A percentile compares a stretch with the other conserved stretches of the same genome.
Conservation (phyloP, 2,797 vertebrate species). For the Phoeniculus purpureus region DNA sequence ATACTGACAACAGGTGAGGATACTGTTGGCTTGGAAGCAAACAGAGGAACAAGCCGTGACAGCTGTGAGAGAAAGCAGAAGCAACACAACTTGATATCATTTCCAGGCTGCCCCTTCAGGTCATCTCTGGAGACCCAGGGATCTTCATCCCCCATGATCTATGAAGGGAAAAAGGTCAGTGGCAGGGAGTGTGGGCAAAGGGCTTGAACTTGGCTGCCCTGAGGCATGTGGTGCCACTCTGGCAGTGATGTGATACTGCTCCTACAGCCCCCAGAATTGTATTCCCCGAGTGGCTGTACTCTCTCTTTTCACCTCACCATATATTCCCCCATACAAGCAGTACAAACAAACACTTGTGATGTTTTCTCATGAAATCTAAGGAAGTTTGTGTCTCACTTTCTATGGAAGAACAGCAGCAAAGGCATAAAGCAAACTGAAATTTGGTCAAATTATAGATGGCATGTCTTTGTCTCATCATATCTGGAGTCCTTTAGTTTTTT, state of each 20-base stretch:
- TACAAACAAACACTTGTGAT: background rate
- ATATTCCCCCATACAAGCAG: background rate
- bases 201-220: background rate
- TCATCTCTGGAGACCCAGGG: background rate
- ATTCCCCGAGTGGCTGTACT: fast-evolving
- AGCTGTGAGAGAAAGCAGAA: slow-evolving; percentile 49
- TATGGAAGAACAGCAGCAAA: background rate
- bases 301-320: background rate
- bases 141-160: background rate
- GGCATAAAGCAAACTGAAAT: background rate
- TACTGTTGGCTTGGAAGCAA: slow-evolving; percentile 15
- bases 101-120: background rate
- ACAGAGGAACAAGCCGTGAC: slow-evolving; percentile 5
- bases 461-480: background rate
- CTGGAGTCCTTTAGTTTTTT: background rate
- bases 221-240: background rate
- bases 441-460: background rate
- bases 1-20: slow-evolving; percentile 51
- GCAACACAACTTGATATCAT: background rate
- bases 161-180: background rate
- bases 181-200: background rate
- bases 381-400: background rate
- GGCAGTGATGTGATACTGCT: background rate
- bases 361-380: background rate
- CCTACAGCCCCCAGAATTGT: background rate